phyloP scores from a whole-genome alignment of 2,797 vertebrate genomes.

The Echiichthys vipera region DNA sequence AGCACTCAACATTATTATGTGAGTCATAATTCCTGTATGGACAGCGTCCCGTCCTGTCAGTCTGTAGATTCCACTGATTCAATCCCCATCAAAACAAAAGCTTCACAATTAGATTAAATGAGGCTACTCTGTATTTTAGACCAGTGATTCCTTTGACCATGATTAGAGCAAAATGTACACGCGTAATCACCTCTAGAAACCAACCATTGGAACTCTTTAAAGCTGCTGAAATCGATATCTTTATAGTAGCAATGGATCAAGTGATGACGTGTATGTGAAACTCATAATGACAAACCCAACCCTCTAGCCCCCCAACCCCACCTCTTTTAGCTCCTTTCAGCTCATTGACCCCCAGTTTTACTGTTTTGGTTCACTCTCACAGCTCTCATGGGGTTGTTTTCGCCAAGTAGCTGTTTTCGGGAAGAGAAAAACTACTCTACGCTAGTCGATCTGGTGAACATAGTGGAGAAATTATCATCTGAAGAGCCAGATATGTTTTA shows the following conservation, averaged over 20 bases:
- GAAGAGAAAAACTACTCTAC: too few relatives aligned
- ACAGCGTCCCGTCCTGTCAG: conserved; percentile 22
- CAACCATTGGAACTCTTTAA: not conserved
- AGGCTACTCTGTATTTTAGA: not conserved
- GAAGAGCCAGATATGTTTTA: not conserved
- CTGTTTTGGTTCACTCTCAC: not conserved
- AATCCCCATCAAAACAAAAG: conserved; percentile 16
- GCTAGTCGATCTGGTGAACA: not conserved
- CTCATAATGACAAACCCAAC: not conserved
- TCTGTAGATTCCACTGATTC: conserved; percentile 22
- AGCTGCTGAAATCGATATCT: not conserved
- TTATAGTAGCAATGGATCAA: not conserved
- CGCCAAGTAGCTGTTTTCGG: not conserved
- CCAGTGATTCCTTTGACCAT: not conserved
- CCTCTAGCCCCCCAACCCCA: not conserved
- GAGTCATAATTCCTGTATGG: conserved; percentile 35
- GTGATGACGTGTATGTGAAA: not conserved
- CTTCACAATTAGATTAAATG: conserved; percentile 19
- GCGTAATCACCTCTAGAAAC: too few relatives aligned
- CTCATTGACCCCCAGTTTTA: not conserved
- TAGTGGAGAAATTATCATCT: not conserved
- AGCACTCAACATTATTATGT: conserved; percentile 29
- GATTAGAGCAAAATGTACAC: not conserved
- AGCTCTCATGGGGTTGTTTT: not conserved
- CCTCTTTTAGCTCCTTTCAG: not conserved